Conservation (phyloP, 2,113 vertebrate genomes). For the Calyptomena viridis region DNA sequence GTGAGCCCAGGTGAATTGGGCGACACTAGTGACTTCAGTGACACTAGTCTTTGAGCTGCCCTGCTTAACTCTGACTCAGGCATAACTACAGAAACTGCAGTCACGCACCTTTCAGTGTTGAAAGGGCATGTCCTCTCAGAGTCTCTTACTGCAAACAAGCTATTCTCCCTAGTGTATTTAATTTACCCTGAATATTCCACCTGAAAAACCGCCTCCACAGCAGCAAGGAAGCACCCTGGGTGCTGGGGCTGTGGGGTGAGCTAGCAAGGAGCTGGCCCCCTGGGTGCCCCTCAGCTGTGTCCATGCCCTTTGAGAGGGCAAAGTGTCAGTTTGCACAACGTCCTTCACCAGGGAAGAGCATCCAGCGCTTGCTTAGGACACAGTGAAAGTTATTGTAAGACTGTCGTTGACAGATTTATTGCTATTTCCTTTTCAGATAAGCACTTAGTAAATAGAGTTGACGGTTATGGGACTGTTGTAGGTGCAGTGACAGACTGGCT, state of each 20-base stretch:
- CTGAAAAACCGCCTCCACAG: not conserved
- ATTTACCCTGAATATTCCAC: not conserved
- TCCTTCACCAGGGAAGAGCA: not conserved
- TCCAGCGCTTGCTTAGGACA: not conserved
- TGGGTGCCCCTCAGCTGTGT: not conserved
- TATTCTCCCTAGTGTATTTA: not conserved
- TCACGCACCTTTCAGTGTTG: not conserved
- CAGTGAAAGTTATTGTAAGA: not conserved
- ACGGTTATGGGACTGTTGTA: fast-evolving
- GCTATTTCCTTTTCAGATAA: not conserved
- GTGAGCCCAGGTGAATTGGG: not conserved
- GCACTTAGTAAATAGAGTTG: not conserved
- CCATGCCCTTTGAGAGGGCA: not conserved
- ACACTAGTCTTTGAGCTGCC: not conserved
- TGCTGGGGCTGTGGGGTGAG: not conserved
- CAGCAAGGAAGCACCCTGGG: not conserved
- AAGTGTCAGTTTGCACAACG: not conserved
- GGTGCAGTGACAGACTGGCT: not conserved
- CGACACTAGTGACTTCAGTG: not conserved
- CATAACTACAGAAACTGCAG: not conserved
- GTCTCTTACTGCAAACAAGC: fast-evolving
- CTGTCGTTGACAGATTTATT: not conserved
- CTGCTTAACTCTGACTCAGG: not conserved
- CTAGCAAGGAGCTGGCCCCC: not conserved
- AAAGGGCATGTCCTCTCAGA: not conserved